A percentile compares a stretch with the other conserved stretches of the same genome.
Conservation (phyloP, 2,888 invertebrate species). For the Cinara cedri region DNA sequence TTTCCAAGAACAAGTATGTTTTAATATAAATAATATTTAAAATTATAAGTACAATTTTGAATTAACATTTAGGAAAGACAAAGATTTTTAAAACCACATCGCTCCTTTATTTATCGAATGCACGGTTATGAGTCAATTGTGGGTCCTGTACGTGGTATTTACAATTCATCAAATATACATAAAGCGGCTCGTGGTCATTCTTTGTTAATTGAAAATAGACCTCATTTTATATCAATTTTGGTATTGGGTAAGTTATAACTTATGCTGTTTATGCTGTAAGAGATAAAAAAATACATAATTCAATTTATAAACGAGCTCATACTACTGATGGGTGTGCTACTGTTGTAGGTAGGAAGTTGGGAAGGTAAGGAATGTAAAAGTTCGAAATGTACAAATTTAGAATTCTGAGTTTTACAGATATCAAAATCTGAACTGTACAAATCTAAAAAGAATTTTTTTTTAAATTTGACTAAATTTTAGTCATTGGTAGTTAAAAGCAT, state of each 20-base stretch:
- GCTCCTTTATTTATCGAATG: constrained; percentile 87
- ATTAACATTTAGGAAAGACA: constrained; percentile 73
- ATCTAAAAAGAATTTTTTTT: no score
- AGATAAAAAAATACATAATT: neutral
- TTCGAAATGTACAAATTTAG: no score
- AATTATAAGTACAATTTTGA: neutral
- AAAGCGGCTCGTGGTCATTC: constrained; percentile 80
- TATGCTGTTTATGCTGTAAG: neutral
- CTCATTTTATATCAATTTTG: constrained; percentile 87
- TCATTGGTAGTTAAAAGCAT: no score
- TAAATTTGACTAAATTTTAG: no score
- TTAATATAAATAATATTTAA: neutral
- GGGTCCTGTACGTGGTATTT: constrained; percentile 82
- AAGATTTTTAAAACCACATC: constrained; percentile 87
- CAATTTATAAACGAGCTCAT: no score
- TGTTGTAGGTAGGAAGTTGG: no score
- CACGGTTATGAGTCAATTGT: constrained; percentile 85
- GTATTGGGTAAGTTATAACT: constrained; percentile 69
- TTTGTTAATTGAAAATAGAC: constrained; percentile 79
- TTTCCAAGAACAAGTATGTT: constrained; percentile 67
- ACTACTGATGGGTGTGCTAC: no score
- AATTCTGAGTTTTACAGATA: no score
- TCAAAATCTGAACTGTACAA: no score
- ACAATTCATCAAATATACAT: constrained; percentile 66
- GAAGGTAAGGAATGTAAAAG: no score